Evolutionary conservation across 2,797 vertebrate genomes (phyloP), one percentile per base, ranked within the genome.

Genomic region (Gouania willdenowi): DNA sequence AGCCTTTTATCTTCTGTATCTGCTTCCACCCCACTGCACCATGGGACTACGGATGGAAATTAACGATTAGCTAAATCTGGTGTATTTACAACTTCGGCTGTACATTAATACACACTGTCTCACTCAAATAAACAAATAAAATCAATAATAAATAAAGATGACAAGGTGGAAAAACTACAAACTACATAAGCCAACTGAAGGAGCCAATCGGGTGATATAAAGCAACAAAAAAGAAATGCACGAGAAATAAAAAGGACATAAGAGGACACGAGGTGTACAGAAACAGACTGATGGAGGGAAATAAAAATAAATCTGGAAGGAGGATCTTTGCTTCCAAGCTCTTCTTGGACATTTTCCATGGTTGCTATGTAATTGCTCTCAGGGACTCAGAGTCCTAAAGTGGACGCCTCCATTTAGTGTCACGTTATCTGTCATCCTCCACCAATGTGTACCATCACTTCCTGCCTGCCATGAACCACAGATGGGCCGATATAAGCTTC

Each of bases 331-430:
- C 36, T 3, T 40, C 41, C 56, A 41, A 57, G 40, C 47, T 54
- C 64, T 65, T 49, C 49, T 67, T 74, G 70, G 72, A 74, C 26
- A 0, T 27, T 13, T 58, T 69, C 76, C 76, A 74, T 6, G 0
- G 25, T 32, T 51, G 39, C 50, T 51, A 38, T 59, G 72, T 59
- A 32, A 72, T 67, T 44, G 10, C 68, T 55, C 15, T 33, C 48
- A 24, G 64, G 45, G 70, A 74, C 47, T 3, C 54, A 28, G 2
- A 11, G 38, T 54, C 59, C 69, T 22, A 54, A 27, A 60, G 34
- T 42, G 40, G 39, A 60, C 47, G 53, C 66, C 70, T 63, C 60
- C 45, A 7, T 51, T 57, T 20, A 24, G 62, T 41, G 52, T 27
- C 68, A 42, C 19, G 2, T 47, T 33, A 17, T 50, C 43, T 1